Evolutionary conservation across 2,888 invertebrate genomes (phyloP), one percentile per base, ranked within the genome.

Genomic region (Epirrhoe tristata): DNA sequence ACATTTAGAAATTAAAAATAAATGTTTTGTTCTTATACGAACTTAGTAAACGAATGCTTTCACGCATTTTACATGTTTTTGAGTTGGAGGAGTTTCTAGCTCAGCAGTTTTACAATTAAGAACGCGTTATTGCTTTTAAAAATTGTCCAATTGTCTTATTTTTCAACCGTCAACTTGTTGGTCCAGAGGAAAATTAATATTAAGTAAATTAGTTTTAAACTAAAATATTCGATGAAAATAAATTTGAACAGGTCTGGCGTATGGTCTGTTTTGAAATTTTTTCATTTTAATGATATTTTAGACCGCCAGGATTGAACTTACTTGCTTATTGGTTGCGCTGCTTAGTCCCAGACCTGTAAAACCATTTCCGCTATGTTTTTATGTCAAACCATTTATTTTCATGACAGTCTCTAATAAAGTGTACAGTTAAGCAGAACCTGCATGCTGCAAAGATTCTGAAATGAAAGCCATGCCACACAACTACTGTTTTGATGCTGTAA

Each of bases 231-330:
- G 60, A 58, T 65, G 64, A 51, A 63, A 54, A 39, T 58, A 56
- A 60, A 57, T 77, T 78, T 74, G 76, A 76, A 67, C 74, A 75
- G 59, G 72, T 59, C 68, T 64, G 71, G 68, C 79, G 76, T 76
- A 66, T 57, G 69, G 72, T 73, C 77, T 74, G 14, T 67, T 71
- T 77, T 77, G 67, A 55, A 64, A 66, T 58, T 71, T 71, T 65
- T 58, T 62, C 66, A 36, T 72, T 76, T 77, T 67, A 59, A 51
- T 64, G 34, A 64, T 68, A 64, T 68, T 65, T 71, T 55, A 72
- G 72, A 66, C 70, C 75, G 76, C 78, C 80, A 79, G 77, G 78
- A 72, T 72, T 67, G 71, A 59, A 84, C 84, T 84, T 82, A 83
- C 83, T 80, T 65, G 54, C 64, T 73, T 77, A 77, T 43, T 77